Conservation (phyloP, 1,140 invertebrate genomes). For the Drosophila parabipectinata region DNA sequence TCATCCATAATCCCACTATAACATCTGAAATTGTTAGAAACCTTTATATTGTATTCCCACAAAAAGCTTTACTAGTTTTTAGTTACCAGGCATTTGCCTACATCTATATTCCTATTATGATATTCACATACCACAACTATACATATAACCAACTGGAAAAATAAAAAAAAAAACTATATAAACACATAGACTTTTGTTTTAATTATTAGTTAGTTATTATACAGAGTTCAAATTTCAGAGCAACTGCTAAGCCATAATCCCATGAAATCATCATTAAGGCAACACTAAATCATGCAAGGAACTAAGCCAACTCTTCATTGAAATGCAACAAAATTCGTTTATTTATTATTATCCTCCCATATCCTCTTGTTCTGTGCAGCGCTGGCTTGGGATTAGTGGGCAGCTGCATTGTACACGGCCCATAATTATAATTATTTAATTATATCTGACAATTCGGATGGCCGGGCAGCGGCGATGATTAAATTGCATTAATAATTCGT, state of each 20-base stretch:
- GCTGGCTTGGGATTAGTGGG: conserved; percentile 5
- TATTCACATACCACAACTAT: neutral
- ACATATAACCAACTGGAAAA: neutral
- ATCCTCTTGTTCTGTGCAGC: neutral
- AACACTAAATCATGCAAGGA: too few species aligned
- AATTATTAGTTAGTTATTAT: too few species aligned
- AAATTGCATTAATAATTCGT: conserved; percentile 31
- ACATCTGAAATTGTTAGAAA: neutral
- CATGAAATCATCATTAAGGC: too few species aligned
- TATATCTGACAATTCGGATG: conserved; percentile 17
- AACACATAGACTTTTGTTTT: neutral
- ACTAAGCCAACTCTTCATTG: neutral
- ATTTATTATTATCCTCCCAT: neutral
- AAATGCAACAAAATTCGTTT: neutral
- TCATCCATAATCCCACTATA: neutral
- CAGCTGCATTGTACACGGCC: neutral
- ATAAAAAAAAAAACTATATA: neutral
- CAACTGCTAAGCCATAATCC: too few species aligned
- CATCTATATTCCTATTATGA: too few species aligned
- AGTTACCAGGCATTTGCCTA: neutral
- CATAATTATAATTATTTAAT: conserved; percentile 32
- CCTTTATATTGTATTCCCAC: neutral
- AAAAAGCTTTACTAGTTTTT: neutral
- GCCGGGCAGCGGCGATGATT: conserved; percentile 8
- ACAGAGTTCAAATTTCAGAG: too few species aligned